phyloP scores from a whole-genome alignment of 2,888 invertebrate species.

The Yponomeuta cagnagella region DNA sequence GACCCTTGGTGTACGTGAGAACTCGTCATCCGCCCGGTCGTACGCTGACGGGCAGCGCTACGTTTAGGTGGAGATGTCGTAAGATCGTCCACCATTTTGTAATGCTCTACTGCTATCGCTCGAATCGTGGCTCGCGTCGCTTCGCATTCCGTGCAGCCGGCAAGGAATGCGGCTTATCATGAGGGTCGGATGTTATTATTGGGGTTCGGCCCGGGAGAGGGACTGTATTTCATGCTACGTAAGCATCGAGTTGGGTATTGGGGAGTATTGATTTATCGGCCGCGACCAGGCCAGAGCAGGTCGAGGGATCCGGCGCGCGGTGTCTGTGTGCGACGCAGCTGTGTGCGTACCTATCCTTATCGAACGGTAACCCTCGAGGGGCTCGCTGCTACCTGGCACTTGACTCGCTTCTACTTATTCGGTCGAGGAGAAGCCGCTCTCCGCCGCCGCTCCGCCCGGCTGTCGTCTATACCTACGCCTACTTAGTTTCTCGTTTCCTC shows the following conservation, averaged over 20 bases:
- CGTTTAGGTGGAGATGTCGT: conserved; percentile 75
- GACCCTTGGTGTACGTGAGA: conserved; percentile 67
- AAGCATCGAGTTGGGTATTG: conserved; percentile 57
- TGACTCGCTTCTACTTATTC: conserved; percentile 73
- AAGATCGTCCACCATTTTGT: conserved; percentile 77
- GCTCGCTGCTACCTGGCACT: conserved; percentile 65
- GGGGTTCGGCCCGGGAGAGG: conserved; percentile 65
- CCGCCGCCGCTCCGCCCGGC: conserved; percentile 34
- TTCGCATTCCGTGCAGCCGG: conserved; percentile 69
- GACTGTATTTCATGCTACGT: conserved; percentile 49
- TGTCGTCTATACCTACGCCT: conserved; percentile 65
- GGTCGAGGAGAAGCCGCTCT: conserved; percentile 68
- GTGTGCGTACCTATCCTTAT: conserved; percentile 67
- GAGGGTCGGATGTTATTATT: conserved; percentile 68
- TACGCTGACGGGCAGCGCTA: conserved; percentile 68
- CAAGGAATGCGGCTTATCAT: conserved; percentile 61
- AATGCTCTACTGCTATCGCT: conserved; percentile 71
- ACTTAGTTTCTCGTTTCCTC: conserved; percentile 42
- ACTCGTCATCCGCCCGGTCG: conserved; percentile 73
- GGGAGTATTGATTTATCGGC: conserved; percentile 71
- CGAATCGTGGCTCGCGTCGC: conserved; percentile 62
- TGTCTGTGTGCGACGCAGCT: conserved; percentile 41
- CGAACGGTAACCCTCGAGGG: conserved; percentile 75
- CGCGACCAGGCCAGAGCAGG: conserved; percentile 68
- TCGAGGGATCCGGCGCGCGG: conserved; percentile 46